Conservation (phyloP, 2,113 vertebrate genomes). For the Coturnix japonica region DNA sequence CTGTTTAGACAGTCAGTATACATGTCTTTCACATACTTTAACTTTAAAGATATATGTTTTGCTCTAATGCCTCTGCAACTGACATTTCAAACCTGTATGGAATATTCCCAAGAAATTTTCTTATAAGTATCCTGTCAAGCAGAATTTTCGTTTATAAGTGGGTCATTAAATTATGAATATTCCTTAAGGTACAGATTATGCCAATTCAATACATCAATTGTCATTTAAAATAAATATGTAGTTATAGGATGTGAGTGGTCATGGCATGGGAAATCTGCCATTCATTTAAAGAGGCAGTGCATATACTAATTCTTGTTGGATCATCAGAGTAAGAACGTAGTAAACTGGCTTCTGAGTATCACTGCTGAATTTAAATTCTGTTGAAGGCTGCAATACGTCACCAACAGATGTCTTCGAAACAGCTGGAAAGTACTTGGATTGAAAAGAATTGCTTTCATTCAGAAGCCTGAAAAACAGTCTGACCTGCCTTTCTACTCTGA, state of each 20-base stretch:
- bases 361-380: background rate
- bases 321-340: background rate
- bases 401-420: background rate
- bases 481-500: background rate
- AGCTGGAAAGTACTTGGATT: background rate
- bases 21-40: background rate
- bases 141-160: background rate
- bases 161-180: background rate
- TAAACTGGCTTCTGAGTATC: background rate
- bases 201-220: background rate
- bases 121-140: background rate
- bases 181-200: background rate
- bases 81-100: background rate
- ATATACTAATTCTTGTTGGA: background rate
- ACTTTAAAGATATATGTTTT: background rate
- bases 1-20: background rate
- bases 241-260: background rate
- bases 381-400: background rate
- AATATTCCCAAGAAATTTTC: background rate
- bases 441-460: background rate
- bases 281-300: background rate
- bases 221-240: background rate
- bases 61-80: background rate
- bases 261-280: background rate
- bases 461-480: background rate